Evolutionary conservation across 2,888 invertebrate species (phyloP), one percentile per base, ranked within the genome.

Genomic region (Polymixis lichenea): DNA sequence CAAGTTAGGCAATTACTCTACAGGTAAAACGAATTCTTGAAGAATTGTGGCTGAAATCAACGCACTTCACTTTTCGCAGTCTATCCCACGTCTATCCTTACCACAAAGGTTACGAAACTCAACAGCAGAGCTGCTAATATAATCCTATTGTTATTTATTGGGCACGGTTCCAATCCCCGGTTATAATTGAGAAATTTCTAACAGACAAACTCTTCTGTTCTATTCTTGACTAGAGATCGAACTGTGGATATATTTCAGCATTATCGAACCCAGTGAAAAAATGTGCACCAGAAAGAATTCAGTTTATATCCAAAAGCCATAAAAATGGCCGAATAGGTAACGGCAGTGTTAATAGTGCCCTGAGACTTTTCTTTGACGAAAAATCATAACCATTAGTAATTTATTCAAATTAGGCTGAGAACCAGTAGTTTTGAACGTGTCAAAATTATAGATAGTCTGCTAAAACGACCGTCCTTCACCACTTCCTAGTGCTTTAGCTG

Each of bases 161-260:
- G 83, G 85, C 83, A 82, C 70, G 66, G 66, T 83, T 82, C 82
- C 78, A 78, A 86, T 72, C 62, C 74, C 61, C 65, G 53, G 75
- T 83, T 76, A 76, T 83, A 82, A 83, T 83, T 83, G 77, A 73
- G 85, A 85, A 77, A 65, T 82, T 77, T 77, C 72, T 56, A 82
- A 75, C 72, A 46, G 75, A 78, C 55, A 65, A 64, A 71, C 66
- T 83, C 64, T 79, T 82, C 53, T 82, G 75, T 72, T 72, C 78
- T 85, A 81, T 83, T 83, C 69, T 81, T 70, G 67, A 75, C 60
- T 61, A 67, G 9, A 74, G 61, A 80, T 84, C 60, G 65, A 78
- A 70, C 32, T 13, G 43, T 66, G 19, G 51, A 46, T 51, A 65
- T 51, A 32, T 65, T 68, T 32, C 25, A 49, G 55, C 15, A 72